Conservation (phyloP, 2,888 invertebrate genomes). For the Anagyrus pseudococci region DNA sequence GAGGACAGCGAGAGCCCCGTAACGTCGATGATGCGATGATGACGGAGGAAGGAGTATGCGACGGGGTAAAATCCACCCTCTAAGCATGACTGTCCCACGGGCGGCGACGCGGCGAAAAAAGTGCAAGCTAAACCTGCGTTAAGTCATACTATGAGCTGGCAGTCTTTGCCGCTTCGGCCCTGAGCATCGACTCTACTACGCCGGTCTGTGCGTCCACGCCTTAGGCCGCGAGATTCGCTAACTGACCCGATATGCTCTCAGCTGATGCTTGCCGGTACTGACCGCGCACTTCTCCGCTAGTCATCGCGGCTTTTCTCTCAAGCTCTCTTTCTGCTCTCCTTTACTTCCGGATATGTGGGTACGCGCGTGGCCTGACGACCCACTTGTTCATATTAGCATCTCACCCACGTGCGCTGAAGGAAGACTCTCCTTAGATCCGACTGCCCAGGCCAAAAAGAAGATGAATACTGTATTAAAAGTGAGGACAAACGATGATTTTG, state of each 20-base stretch:
- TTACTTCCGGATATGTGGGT: no score
- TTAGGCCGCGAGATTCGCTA: not conserved
- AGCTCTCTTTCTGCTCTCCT: no score
- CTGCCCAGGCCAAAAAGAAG: no score
- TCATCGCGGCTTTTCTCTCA: no score
- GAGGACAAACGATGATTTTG: not conserved
- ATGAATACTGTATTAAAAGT: no score
- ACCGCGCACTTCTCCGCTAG: not conserved
- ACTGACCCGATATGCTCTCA: no score
- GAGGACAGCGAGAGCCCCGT: not conserved
- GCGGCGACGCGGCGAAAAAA: conserved; percentile 46
- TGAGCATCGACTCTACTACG: conserved; percentile 1
- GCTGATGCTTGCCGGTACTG: not conserved
- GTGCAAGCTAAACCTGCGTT: conserved; percentile 56
- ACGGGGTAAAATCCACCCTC: conserved; percentile 50
- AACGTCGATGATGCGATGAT: not conserved
- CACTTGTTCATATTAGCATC: no score
- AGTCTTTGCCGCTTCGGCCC: conserved; percentile 45
- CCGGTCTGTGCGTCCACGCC: not conserved
- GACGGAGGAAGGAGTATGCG: not conserved
- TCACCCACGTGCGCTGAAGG: no score
- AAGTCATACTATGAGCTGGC: conserved; percentile 60
- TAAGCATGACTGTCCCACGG: conserved; percentile 50
- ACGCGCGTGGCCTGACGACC: no score
- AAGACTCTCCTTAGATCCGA: no score